Evolutionary conservation across 2,113 vertebrate species (phyloP).

Genomic region (Brachyhypopomus occidentalis): DNA sequence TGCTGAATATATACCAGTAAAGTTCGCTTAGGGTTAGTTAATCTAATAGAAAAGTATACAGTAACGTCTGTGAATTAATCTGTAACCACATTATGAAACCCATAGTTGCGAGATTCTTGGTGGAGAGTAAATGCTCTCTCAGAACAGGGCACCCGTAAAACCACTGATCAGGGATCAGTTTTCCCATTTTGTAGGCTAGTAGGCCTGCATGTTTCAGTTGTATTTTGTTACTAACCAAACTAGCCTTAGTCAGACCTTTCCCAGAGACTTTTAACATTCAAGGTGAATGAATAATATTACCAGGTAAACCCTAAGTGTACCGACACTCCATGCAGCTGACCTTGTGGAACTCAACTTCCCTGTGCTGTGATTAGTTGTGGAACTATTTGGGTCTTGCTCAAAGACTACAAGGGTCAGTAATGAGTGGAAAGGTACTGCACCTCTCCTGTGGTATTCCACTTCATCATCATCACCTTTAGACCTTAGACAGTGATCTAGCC

Average conservation of each 20-base stretch:
- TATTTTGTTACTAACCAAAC: not conserved
- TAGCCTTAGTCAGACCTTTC: not conserved
- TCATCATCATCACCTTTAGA: constrained; percentile 3
- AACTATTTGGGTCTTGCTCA: not conserved
- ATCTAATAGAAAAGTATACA: no score
- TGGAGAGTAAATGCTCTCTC: no score
- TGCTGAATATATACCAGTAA: no score
- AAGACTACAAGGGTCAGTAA: not conserved
- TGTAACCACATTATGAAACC: no score
- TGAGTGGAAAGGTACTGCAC: not conserved
- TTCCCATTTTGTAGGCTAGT: not conserved
- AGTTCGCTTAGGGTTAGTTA: no score
- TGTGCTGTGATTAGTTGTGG: no score
- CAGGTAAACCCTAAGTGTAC: not conserved
- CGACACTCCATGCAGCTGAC: not conserved
- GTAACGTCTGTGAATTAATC: no score
- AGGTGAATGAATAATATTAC: not conserved
- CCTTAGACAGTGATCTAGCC: constrained; percentile 47
- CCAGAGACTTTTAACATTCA: not conserved
- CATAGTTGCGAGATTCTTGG: no score
- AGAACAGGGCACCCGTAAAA: no score
- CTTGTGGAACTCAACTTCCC: not conserved
- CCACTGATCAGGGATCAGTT: not conserved
- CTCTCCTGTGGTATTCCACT: not conserved
- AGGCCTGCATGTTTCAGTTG: not conserved